Conservation (phyloP, 92 coral and sea anemone genomes). For the Porites rus region DNA sequence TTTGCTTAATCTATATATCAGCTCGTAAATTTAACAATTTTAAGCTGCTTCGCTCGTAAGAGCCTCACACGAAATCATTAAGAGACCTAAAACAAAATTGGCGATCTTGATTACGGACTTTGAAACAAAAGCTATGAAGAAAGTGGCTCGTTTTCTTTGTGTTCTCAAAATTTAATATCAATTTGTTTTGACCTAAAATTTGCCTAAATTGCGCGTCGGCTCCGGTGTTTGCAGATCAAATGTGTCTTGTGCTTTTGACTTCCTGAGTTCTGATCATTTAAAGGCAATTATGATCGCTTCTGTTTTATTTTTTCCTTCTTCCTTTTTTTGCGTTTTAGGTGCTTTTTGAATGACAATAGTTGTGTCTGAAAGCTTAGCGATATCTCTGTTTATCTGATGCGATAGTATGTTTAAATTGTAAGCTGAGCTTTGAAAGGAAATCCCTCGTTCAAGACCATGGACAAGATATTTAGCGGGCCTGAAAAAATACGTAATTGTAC, state of each 20-base stretch:
- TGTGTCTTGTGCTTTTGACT: neutral
- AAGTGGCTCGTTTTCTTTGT: neutral
- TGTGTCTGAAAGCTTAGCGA: too few species aligned
- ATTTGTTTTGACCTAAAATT: conserved; percentile 2
- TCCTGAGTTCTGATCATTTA: conserved; percentile 17
- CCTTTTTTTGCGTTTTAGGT: neutral
- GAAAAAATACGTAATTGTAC: neutral
- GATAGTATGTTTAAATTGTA: too few species aligned
- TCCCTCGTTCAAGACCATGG: neutral
- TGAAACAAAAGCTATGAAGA: neutral
- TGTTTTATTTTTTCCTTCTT: neutral
- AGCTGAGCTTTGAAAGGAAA: too few species aligned
- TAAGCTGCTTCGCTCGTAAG: neutral
- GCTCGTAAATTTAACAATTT: neutral
- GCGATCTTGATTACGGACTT: neutral
- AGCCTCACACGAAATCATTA: neutral
- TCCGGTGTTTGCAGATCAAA: neutral
- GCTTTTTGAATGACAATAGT: too few species aligned
- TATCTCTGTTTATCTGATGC: too few species aligned
- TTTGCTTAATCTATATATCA: neutral
- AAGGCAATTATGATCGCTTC: neutral
- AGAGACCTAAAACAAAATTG: neutral
- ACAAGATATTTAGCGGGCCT: neutral
- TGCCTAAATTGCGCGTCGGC: conserved; percentile 4
- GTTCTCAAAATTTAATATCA: neutral